phyloP scores from a whole-genome alignment of 2,113 vertebrate genomes.

The Porphyrio hochstetteri region DNA sequence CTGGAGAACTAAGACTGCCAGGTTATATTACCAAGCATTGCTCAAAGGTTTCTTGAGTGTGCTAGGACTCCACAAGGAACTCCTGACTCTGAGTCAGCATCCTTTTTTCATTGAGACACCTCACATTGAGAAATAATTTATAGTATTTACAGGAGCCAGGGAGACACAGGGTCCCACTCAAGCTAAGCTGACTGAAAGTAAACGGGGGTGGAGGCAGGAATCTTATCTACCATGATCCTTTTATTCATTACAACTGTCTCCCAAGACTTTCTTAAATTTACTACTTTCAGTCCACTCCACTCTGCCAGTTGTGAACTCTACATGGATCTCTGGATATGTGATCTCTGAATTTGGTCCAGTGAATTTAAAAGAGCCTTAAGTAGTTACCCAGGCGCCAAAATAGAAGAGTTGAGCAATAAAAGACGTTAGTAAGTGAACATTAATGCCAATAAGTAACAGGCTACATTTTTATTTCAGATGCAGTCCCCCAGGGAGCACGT shows the following conservation, averaged over 20 bases:
- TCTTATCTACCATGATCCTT: not conserved
- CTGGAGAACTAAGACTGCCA: not conserved
- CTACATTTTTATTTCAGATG: conserved; percentile 31
- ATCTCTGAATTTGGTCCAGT: conserved; percentile 19
- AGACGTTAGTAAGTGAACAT: conserved; percentile 23
- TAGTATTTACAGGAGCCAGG: not conserved
- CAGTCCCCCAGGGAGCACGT: not conserved
- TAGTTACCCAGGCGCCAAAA: conserved; percentile 35
- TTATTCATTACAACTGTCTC: not conserved
- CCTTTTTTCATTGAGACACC: not conserved
- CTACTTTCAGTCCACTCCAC: not conserved
- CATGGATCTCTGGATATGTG: conserved; percentile 12
- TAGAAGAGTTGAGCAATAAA: conserved; percentile 39
- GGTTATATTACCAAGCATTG: not conserved
- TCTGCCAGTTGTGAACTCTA: not conserved
- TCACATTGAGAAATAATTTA: not conserved
- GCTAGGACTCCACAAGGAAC: not conserved
- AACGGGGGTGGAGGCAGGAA: not conserved
- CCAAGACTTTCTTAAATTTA: not conserved
- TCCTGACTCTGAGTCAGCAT: not conserved
- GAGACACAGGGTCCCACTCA: not conserved
- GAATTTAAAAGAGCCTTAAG: conserved; percentile 25
- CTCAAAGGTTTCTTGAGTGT: not conserved
- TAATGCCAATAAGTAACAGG: conserved; percentile 49
- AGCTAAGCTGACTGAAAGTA: not conserved